These are phyloP conservation scores for Oscheius sp. DNA, from an alignment of 2,888 invertebrate species.

Conservation along the genomic window DNA sequence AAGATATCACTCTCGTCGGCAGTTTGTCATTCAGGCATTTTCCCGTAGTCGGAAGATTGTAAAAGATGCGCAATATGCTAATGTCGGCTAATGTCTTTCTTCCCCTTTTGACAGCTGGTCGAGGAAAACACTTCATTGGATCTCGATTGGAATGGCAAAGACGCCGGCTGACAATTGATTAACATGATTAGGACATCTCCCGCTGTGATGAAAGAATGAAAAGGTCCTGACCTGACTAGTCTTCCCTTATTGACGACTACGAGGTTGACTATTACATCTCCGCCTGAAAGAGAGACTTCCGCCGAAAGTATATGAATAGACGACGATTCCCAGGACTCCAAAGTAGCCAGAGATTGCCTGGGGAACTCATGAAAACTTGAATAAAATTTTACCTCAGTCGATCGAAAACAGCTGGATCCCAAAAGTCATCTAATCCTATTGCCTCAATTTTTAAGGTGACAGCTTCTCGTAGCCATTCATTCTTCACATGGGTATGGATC, in stretches of 20 bases:
- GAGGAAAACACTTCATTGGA: constrained; percentile 29
- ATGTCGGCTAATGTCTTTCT: constrained; percentile 6
- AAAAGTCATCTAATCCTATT: constrained; percentile 59
- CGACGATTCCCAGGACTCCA: constrained; percentile 41
- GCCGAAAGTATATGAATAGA: constrained; percentile 46
- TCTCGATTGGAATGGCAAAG: constrained; percentile 19
- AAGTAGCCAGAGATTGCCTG: constrained; percentile 44
- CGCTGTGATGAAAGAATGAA: constrained; percentile 3
- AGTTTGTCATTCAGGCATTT: constrained; percentile 3
- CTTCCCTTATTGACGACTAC: constrained; percentile 32
- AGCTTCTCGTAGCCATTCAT: constrained; percentile 56
- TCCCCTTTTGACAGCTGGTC: neutral
- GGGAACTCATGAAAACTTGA: neutral
- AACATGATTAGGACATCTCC: constrained; percentile 5
- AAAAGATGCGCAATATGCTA: constrained; percentile 27
- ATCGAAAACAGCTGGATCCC: constrained; percentile 59
- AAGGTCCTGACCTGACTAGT: constrained; percentile 14
- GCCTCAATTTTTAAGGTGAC: constrained; percentile 52
- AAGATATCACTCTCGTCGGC: constrained; percentile 1
- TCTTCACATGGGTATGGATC: constrained; percentile 53
- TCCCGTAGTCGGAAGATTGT: constrained; percentile 6
- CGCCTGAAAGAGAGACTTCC: constrained; percentile 27
- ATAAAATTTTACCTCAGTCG: constrained; percentile 48
- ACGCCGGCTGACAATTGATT: constrained; percentile 21
- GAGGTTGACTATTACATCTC: constrained; percentile 39